Base-by-base conservation (phyloP, 2,888 invertebrate species). In the Muschampia plurimacula region DNA sequence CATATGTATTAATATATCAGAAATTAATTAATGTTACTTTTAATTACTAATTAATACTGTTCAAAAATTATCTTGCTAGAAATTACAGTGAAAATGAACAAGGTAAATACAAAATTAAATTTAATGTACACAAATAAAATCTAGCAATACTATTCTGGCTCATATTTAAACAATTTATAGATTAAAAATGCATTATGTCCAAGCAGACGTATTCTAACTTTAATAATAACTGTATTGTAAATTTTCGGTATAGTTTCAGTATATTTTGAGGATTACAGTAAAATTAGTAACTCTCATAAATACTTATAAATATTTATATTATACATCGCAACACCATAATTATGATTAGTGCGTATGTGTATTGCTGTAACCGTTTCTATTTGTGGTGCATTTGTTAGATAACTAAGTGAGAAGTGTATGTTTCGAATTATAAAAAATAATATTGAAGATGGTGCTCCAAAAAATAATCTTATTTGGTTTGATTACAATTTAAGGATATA, bases 261-360 rank as follows among this genome's bases (percentile, higher is more conserved):
- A 41, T 41, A 41, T 41, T 41, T 41, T 9, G 7, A 9, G 7
- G 7, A 41, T 41, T 41, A 41, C 41, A 41, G 9, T 41, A 7
- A 41, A 41, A 41, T 9, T 7, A 41, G 0, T 41, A 41, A 41
- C 1, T 39, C 39, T 39, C 7, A 39, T 39, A 39, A 39, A 6
- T 39, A 39, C 10, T 0, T 15, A 62, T 62, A 39, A 28, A 64
- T 46, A 46, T 6, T 46, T 13, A 44, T 44, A 41, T 5, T 44
- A 46, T 60, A 60, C 2, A 57, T 49, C 65, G 49, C 65, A 65
- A 65, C 66, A 39, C 57, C 67, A 13, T 22, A 57, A n/a, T n/a
- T n/a, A n/a, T 67, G 41, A 39, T 67, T 55, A 55, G 67, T 57
- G 39, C 41, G 55, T 59, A 13, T 28, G 32, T 67, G 67, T 67